Conservation (phyloP, 1,140 invertebrate species). For the Anastatus disparis region DNA sequence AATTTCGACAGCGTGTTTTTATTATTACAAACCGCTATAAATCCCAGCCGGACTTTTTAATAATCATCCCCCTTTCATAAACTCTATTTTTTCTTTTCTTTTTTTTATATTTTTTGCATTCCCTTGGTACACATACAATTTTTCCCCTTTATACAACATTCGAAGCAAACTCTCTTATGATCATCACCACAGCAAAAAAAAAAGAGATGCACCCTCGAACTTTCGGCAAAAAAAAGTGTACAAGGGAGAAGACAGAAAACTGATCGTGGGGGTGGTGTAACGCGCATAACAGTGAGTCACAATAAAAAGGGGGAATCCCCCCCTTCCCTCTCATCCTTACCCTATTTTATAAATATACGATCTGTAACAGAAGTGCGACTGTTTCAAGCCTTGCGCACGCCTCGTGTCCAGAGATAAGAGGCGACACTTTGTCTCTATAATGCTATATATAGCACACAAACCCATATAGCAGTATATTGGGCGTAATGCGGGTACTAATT, state of each 20-base stretch:
- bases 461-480: too few species aligned
- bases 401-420: constrained; percentile 12
- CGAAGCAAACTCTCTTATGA: neutral
- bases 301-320: too few species aligned
- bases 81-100: too few species aligned
- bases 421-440: constrained; percentile 14
- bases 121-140: too few species aligned
- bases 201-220: too few species aligned
- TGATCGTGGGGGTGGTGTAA: neutral
- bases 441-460: too few species aligned
- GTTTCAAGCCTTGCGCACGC: neutral
- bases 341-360: neutral
- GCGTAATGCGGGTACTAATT: constrained; percentile 35
- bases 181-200: too few species aligned
- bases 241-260: neutral
- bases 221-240: too few species aligned
- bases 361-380: neutral
- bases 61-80: constrained; percentile 3
- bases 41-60: neutral
- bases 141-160: neutral
- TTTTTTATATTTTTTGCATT: neutral
- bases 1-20: constrained; percentile 10
- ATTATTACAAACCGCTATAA: neutral
- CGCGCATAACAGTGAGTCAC: neutral
- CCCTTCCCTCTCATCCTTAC: neutral